These are phyloP conservation scores for Ladona fulva DNA, from an alignment of 1,140 invertebrate genomes.

Conservation along the genomic window DNA sequence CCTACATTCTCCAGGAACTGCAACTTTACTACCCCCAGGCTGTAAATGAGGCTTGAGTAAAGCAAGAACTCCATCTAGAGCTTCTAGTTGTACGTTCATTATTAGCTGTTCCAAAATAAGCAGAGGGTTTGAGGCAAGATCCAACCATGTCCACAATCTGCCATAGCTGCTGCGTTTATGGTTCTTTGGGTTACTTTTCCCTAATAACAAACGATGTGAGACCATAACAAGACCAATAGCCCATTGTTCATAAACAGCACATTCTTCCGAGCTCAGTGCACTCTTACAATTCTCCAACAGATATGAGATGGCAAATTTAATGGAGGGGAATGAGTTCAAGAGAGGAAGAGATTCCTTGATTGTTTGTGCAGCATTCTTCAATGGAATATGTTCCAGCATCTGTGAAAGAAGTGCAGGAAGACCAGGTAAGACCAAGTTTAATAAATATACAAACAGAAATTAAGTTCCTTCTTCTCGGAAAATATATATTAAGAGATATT, in stretches of 20 bases:
- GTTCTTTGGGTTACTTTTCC: neutral
- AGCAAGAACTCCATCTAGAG: slow-evolving; percentile 45
- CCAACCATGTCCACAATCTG: neutral
- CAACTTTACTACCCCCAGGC: slow-evolving; percentile 25
- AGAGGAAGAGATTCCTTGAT: neutral
- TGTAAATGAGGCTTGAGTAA: slow-evolving; percentile 26
- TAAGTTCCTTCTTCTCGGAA: too few species aligned
- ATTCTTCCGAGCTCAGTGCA: neutral
- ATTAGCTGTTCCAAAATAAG: slow-evolving; percentile 62
- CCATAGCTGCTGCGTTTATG: neutral
- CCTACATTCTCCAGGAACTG: neutral
- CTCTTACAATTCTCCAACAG: neutral
- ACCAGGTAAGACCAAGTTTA: too few species aligned
- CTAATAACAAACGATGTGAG: neutral
- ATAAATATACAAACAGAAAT: too few species aligned
- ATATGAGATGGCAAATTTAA: neutral
- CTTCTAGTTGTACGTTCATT: slow-evolving; percentile 65
- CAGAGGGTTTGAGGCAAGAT: slow-evolving; percentile 52
- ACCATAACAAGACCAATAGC: neutral
- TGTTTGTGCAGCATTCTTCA: neutral
- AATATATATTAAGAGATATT: too few species aligned
- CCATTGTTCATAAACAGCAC: neutral
- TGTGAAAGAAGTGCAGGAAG: neutral
- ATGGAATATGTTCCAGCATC: neutral
- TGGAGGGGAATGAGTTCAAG: neutral